A percentile compares a stretch with the other conserved stretches of the same genome.
Conservation (phyloP, 2,888 invertebrate species). For the Drosophila neotestacea region DNA sequence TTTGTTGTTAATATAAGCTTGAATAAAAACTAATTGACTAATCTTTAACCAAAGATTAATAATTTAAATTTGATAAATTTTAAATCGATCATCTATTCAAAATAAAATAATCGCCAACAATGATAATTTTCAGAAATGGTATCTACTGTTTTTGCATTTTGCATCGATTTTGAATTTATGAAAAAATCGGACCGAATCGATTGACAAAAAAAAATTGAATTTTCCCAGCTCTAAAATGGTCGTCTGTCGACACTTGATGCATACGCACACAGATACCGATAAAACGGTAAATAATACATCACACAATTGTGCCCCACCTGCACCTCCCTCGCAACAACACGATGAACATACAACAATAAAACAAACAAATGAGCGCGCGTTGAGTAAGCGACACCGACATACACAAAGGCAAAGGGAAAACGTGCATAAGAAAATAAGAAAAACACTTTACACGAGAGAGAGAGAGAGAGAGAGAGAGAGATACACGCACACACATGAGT, state of each 20-base stretch:
- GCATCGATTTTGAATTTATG: too few species aligned
- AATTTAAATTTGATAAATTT: too few species aligned
- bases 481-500: slow-evolving; percentile 29
- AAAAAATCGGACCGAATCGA: too few species aligned
- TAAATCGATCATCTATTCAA: too few species aligned
- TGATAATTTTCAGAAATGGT: too few species aligned
- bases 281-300: slow-evolving; percentile 29
- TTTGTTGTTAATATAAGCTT: too few species aligned
- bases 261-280: slow-evolving; percentile 30
- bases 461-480: slow-evolving; percentile 10
- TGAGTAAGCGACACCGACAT: slow-evolving; percentile 52
- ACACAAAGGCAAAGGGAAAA: slow-evolving; percentile 58
- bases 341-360: slow-evolving; percentile 15
- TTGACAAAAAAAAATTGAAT: too few species aligned
- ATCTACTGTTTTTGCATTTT: too few species aligned
- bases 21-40: too few species aligned
- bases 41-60: too few species aligned
- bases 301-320: slow-evolving; percentile 18
- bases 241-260: slow-evolving; percentile 49
- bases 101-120: too few species aligned
- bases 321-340: background rate
- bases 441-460: slow-evolving; percentile 36
- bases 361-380: slow-evolving; percentile 40
- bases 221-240: slow-evolving; percentile 13
- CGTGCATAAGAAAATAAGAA: slow-evolving; percentile 54